phyloP scores from a whole-genome alignment of 2,113 vertebrate genomes.

The Aphyosemion australe region DNA sequence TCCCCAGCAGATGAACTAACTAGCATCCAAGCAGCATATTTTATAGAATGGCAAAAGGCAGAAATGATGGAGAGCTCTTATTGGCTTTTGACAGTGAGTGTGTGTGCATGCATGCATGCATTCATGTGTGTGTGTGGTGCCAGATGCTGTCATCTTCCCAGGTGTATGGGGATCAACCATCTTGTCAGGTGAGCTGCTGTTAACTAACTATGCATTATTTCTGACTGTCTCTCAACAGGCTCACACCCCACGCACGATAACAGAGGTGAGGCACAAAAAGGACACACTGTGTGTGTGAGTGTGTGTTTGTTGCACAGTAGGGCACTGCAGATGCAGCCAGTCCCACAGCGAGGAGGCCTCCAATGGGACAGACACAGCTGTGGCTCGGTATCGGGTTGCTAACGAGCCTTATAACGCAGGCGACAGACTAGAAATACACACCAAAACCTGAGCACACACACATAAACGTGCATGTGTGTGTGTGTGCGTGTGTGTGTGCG shows the following conservation, averaged over 20 bases:
- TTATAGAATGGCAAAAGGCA: conserved; percentile 43
- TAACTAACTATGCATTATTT: conserved; percentile 39
- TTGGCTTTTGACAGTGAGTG: conserved; percentile 38
- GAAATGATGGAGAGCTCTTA: conserved; percentile 66
- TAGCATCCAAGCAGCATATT: conserved; percentile 59
- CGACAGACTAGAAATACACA: conserved; percentile 48
- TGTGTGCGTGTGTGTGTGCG: no score
- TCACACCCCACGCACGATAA: conserved; percentile 31
- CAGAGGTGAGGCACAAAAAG: conserved; percentile 26
- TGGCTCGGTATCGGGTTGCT: conserved; percentile 71
- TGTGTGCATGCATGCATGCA: conserved; percentile 14
- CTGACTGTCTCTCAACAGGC: conserved; percentile 31
- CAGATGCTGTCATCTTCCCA: conserved; percentile 57
- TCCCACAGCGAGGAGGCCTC: conserved; percentile 71
- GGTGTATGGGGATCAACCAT: conserved; percentile 59
- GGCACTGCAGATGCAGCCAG: conserved; percentile 69
- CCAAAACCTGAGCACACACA: not conserved
- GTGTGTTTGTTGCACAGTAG: conserved; percentile 47
- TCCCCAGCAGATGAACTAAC: conserved; percentile 54
- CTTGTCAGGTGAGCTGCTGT: conserved; percentile 61
- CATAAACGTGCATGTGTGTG: not conserved
- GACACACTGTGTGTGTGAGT: conserved; percentile 25
- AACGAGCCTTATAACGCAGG: conserved; percentile 75
- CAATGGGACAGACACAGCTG: conserved; percentile 76
- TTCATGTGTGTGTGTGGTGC: not conserved